A percentile compares a stretch with the other conserved stretches of the same genome.
Evolutionary conservation across 2,113 vertebrate genomes (phyloP).

Genomic region (Trochalopteron elliotii): DNA sequence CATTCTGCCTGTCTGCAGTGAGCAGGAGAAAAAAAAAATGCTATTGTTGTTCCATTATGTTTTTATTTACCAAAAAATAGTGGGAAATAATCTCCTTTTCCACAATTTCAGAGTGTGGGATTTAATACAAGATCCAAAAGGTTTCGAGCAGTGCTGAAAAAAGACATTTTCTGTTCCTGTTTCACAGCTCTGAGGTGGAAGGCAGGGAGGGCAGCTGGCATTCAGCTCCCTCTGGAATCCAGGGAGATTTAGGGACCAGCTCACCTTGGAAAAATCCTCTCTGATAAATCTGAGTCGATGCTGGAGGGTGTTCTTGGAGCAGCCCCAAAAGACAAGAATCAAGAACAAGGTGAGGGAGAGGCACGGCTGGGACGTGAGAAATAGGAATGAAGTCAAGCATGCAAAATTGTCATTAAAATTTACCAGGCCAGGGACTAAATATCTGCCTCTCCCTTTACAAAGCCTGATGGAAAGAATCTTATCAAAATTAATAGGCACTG

Average conservation of each 20-base stretch:
- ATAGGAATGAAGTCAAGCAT: no score
- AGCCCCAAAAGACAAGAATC: not conserved
- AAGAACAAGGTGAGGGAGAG: not conserved
- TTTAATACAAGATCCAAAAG: not conserved
- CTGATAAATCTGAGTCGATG: not conserved
- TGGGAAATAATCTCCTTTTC: not conserved
- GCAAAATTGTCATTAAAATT: no score
- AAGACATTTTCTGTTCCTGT: not conserved
- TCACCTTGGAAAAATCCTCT: not conserved
- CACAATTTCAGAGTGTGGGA: not conserved
- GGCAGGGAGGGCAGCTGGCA: not conserved
- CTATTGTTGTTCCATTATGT: accelerated
- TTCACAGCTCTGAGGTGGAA: not conserved
- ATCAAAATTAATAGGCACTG: constrained; percentile 38
- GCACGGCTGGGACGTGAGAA: no score
- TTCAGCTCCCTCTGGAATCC: not conserved
- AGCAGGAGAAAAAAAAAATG: not conserved
- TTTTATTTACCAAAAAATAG: not conserved
- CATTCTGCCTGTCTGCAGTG: not conserved
- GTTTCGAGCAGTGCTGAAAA: not conserved
- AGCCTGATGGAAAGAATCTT: not conserved
- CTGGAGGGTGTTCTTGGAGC: not conserved
- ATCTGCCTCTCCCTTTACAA: not conserved
- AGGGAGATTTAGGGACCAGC: not conserved
- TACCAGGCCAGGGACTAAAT: no score